Percentiles rank a stretch among this genome's conserved stretches.
Conservation (phyloP, 2,113 vertebrate genomes). For the Motacilla alba region DNA sequence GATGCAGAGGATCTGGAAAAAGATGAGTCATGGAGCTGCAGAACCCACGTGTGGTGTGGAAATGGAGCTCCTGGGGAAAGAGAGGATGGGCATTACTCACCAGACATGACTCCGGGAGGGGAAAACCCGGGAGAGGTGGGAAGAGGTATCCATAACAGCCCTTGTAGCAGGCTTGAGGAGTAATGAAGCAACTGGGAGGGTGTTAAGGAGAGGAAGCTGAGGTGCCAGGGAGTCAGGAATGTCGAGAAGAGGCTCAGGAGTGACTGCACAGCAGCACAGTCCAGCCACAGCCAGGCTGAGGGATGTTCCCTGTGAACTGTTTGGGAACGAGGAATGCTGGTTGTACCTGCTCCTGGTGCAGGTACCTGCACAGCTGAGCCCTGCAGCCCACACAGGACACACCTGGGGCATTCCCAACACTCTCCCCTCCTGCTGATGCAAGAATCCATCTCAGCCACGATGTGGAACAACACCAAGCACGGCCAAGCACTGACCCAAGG, state of each 20-base stretch:
- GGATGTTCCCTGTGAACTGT: not conserved
- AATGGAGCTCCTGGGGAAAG: not conserved
- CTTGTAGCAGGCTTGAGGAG: not conserved
- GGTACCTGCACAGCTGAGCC: not conserved
- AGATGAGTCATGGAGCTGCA: slow-evolving; percentile 27
- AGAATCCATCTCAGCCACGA: fast-evolving
- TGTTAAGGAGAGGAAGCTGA: fast-evolving
- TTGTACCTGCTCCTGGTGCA: not conserved
- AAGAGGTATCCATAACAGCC: not conserved
- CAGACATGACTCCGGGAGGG: not conserved
- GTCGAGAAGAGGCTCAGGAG: not conserved
- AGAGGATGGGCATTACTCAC: not conserved
- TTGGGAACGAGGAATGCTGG: not conserved
- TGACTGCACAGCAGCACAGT: not conserved
- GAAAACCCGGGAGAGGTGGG: not conserved
- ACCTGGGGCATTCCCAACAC: not conserved
- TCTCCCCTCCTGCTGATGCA: not conserved
- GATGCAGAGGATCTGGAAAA: not conserved
- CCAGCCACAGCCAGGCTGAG: not conserved
- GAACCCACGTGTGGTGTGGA: not conserved
- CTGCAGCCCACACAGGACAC: not conserved
- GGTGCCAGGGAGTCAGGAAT: not conserved
- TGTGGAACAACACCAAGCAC: fast-evolving
- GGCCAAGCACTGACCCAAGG: fast-evolving
- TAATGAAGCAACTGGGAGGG: not conserved